phyloP scores from a whole-genome alignment of 2,797 vertebrate species.

The Dendrocincla fuliginosa region DNA sequence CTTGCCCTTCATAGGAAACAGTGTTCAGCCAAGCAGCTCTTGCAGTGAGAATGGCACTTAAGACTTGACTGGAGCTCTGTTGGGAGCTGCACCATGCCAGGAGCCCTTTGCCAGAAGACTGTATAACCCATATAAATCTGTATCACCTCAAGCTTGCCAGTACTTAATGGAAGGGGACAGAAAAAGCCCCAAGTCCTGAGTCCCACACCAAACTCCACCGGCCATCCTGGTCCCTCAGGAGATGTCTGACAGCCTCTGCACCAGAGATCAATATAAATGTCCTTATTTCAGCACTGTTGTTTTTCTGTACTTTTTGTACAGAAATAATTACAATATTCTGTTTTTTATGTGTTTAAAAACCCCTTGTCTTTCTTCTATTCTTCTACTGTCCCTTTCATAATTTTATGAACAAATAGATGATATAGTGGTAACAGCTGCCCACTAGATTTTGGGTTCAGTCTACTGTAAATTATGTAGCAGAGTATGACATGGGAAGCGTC shows the following conservation, averaged over 20 bases:
- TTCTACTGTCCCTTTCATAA: neutral
- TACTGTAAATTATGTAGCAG: neutral
- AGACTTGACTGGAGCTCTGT: neutral
- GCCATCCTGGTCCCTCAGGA: neutral
- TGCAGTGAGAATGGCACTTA: fast-evolving
- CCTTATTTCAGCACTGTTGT: neutral
- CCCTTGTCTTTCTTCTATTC: neutral
- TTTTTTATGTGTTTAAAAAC: neutral
- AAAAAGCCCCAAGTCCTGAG: neutral
- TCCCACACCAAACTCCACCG: neutral
- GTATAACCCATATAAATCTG: neutral
- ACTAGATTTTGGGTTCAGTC: neutral
- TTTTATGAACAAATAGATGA: neutral
- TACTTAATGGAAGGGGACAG: fast-evolving
- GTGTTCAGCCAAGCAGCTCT: neutral
- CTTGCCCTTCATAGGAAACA: neutral
- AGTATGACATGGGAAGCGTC: neutral
- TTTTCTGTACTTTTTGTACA: neutral
- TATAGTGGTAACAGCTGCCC: neutral
- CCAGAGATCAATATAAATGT: neutral
- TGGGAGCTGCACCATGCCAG: fast-evolving
- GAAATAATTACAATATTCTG: neutral
- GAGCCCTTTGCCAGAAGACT: neutral
- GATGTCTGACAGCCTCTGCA: neutral
- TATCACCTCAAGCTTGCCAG: fast-evolving